A percentile compares a stretch with the other conserved stretches of the same genome.
These are phyloP conservation scores for Zoanthus solanderi DNA, from an alignment of 92 coral and sea anemone genomes.

Conservation along the genomic window DNA sequence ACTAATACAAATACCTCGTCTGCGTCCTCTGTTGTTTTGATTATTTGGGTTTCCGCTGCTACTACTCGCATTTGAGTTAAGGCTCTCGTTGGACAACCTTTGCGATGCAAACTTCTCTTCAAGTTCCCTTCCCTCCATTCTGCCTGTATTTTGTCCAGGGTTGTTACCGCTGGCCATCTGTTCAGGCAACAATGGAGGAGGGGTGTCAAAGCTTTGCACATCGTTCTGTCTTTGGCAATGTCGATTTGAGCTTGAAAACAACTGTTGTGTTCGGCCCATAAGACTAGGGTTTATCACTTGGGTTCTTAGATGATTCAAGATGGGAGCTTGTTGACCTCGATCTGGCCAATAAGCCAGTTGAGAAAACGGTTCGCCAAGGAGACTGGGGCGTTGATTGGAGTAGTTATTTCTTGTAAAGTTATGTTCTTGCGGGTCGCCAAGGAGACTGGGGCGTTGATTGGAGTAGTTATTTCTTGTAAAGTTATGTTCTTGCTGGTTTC, in stretches of 20 bases:
- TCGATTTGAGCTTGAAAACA: background rate
- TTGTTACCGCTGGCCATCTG: background rate
- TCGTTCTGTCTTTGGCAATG: background rate
- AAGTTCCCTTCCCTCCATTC: background rate
- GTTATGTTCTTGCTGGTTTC: background rate
- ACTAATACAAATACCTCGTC: background rate
- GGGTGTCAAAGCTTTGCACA: background rate
- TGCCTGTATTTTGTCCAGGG: background rate
- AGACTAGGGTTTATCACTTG: too few relatives aligned
- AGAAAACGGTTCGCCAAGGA: too few relatives aligned
- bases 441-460: too few relatives aligned
- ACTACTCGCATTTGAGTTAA: constrained; percentile 19
- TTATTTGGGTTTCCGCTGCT: background rate
- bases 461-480: background rate
- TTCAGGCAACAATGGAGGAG: background rate
- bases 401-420: background rate
- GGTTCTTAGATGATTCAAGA: too few relatives aligned
- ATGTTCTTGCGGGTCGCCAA: background rate
- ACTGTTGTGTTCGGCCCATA: too few relatives aligned
- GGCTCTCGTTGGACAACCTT: constrained; percentile 35
- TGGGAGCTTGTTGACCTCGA: too few relatives aligned
- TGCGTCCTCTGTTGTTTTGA: background rate
- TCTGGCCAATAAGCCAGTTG: too few relatives aligned
- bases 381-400: too few relatives aligned
- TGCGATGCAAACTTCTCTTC: constrained; percentile 6